phyloP scores from a whole-genome alignment of 2,797 vertebrate species.

The Tamandua tetradactyla region DNA sequence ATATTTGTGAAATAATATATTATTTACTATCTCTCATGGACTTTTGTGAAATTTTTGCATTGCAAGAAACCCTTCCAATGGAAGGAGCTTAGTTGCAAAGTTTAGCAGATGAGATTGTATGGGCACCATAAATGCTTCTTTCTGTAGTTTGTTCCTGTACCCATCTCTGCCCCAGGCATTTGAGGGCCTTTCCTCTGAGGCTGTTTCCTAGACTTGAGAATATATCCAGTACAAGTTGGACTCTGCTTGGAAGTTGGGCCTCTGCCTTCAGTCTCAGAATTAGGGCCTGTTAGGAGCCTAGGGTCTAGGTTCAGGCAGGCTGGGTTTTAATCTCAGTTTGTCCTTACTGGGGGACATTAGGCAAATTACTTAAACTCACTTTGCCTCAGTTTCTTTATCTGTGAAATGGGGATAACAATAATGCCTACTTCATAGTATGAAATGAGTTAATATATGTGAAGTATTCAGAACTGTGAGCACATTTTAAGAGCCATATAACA shows the following conservation, averaged over 20 bases:
- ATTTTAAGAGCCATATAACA: accelerated
- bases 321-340: not conserved
- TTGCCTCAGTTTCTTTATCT: not conserved
- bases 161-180: accelerated
- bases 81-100: not conserved
- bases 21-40: not conserved
- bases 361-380: not conserved
- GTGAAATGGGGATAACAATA: not conserved
- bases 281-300: not conserved
- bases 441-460: accelerated
- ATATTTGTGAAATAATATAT: not conserved
- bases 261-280: not conserved
- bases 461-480: not conserved
- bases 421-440: not conserved
- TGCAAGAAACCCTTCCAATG: not conserved
- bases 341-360: not conserved
- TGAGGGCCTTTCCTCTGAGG: not conserved
- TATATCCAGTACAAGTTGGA: not conserved
- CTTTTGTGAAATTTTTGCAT: not conserved
- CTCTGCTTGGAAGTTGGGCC: not conserved
- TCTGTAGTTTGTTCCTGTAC: not conserved
- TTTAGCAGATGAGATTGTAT: not conserved
- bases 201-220: not conserved
- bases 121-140: not conserved
- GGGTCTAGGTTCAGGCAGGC: not conserved